Conservation (phyloP, 1,140 invertebrate genomes). For the Megalopta genalis region DNA sequence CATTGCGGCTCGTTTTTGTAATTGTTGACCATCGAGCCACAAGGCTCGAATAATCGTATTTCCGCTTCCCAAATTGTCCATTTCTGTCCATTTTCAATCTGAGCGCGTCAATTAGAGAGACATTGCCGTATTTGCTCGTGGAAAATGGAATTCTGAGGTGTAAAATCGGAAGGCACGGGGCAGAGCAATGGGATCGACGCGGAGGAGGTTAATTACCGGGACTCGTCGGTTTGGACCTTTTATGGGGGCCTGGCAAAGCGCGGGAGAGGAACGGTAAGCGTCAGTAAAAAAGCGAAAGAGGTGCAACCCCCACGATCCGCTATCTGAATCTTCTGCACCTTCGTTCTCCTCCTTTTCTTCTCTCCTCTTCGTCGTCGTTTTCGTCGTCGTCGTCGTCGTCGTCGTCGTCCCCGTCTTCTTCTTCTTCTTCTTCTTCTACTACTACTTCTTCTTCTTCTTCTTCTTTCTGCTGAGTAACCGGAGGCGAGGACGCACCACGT, state of each 20-base stretch:
- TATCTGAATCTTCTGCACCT: slow-evolving; percentile 69
- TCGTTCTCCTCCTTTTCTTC: slow-evolving; percentile 38
- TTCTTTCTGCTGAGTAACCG: slow-evolving; percentile 34
- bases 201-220: slow-evolving; percentile 74
- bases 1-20: too few relatives aligned
- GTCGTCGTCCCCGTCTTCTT: slow-evolving; percentile 19
- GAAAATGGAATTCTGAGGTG: not conserved
- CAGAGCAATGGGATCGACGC: slow-evolving; percentile 59
- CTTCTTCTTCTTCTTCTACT: slow-evolving; percentile 26
- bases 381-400: not conserved
- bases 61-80: too few relatives aligned
- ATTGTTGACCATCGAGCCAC: too few relatives aligned
- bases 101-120: too few relatives aligned
- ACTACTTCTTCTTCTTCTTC: slow-evolving; percentile 42
- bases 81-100: too few relatives aligned
- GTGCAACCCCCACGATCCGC: slow-evolving; percentile 69
- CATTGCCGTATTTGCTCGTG: too few relatives aligned
- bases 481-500: slow-evolving; percentile 60
- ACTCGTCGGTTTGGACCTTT: slow-evolving; percentile 60
- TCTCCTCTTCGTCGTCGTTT: slow-evolving; percentile 28
- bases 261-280: slow-evolving; percentile 58
- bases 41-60: too few relatives aligned
- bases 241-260: slow-evolving; percentile 47
- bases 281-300: slow-evolving; percentile 67
- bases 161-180: slow-evolving; percentile 5